Evolutionary conservation across 2,888 invertebrate species (phyloP).

Genomic region (Aspidiotus destructor): DNA sequence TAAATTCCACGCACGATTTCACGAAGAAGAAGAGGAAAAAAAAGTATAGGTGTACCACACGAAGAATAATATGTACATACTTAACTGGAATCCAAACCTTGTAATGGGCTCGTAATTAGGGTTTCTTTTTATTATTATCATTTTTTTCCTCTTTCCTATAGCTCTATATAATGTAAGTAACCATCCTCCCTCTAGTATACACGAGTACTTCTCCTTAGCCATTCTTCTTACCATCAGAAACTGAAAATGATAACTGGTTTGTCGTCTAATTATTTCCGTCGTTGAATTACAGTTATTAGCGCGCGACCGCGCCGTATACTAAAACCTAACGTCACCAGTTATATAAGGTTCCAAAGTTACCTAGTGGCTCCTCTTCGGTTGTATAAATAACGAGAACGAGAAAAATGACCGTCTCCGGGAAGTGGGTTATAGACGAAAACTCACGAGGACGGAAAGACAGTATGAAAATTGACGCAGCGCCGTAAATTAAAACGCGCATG

Average conservation of each 20-base stretch:
- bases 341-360: background rate
- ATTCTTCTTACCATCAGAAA: no score
- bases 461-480: slow-evolving; percentile 5
- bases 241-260: slow-evolving; percentile 22
- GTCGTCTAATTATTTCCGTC: slow-evolving; percentile 32
- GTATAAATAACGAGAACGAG: background rate
- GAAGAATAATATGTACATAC: slow-evolving; percentile 7
- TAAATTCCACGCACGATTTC: slow-evolving; percentile 24
- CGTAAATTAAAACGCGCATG: slow-evolving; percentile 4
- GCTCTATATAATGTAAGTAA: background rate
- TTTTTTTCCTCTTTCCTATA: slow-evolving; percentile 20
- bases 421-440: background rate
- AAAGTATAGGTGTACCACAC: background rate
- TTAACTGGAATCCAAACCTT: slow-evolving; percentile 19
- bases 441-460: background rate
- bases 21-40: slow-evolving; percentile 17
- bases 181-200: background rate
- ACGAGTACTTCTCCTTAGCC: background rate
- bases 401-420: background rate
- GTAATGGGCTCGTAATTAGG: slow-evolving; percentile 27
- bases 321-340: slow-evolving; percentile 17
- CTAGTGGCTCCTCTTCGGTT: background rate
- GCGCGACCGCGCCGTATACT: background rate
- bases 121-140: slow-evolving; percentile 14
- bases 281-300: slow-evolving; percentile 29